These are phyloP conservation scores for Muscidifurax raptorellus DNA, from an alignment of 1,140 invertebrate genomes.

Conservation along the genomic window DNA sequence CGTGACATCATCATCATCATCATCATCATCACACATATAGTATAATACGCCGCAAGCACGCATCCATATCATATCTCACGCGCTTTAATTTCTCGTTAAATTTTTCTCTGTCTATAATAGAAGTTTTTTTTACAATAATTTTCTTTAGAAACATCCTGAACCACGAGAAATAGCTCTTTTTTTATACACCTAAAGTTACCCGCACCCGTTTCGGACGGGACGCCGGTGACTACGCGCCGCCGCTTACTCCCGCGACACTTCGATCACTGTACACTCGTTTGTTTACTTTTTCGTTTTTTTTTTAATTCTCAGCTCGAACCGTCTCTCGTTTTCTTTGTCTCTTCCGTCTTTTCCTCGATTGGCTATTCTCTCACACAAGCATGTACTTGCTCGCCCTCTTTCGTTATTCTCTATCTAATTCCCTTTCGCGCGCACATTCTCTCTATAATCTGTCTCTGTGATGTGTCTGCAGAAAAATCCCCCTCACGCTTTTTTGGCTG, in stretches of 20 bases:
- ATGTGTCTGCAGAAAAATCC: slow-evolving; percentile 49
- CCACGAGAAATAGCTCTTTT: slow-evolving; percentile 65
- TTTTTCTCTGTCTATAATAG: slow-evolving; percentile 59
- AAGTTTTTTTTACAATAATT: slow-evolving; percentile 70
- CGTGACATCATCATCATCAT: not conserved
- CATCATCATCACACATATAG: not conserved
- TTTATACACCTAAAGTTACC: slow-evolving; percentile 71
- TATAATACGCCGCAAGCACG: slow-evolving; percentile 11
- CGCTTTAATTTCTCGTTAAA: slow-evolving; percentile 54
- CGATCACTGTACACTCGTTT: not conserved
- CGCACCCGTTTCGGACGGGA: slow-evolving; percentile 69
- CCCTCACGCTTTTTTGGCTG: slow-evolving; percentile 48
- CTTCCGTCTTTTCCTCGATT: slow-evolving; percentile 55
- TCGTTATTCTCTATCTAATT: slow-evolving; percentile 51
- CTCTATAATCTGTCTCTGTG: slow-evolving; percentile 19
- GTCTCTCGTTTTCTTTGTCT: not conserved
- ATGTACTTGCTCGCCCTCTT: slow-evolving; percentile 59
- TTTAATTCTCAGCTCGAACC: no score
- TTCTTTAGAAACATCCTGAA: slow-evolving; percentile 68
- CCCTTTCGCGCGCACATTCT: slow-evolving; percentile 55
- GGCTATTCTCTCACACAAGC: slow-evolving; percentile 57
- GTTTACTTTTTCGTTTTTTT: slow-evolving; percentile 4
- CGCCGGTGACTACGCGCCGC: slow-evolving; percentile 57
- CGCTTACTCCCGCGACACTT: slow-evolving; percentile 48
- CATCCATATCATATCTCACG: slow-evolving; percentile 2